Percentiles rank a stretch among this genome's conserved stretches.
These are phyloP conservation scores for Sebastes elongatus DNA, from an alignment of 2,797 vertebrate genomes.

Conservation along the genomic window DNA sequence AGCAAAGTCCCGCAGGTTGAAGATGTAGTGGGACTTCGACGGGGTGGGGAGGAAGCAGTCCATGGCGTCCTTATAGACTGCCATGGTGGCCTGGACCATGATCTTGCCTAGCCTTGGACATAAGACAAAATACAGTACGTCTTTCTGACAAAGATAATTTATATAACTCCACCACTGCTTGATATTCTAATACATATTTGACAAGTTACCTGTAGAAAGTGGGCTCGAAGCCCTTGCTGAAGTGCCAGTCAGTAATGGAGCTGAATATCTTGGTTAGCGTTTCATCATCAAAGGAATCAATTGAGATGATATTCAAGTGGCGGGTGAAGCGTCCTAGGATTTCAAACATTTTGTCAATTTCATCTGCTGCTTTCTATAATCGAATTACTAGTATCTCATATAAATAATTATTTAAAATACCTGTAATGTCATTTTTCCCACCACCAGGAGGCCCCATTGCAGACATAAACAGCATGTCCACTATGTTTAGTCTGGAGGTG, in stretches of 20 bases:
- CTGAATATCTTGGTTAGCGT: slow-evolving; percentile 90
- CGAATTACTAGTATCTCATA: neutral
- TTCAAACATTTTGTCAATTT: slow-evolving; percentile 22
- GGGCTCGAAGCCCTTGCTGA: slow-evolving; percentile 88
- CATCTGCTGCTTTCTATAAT: neutral
- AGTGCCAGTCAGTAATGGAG: slow-evolving; percentile 93
- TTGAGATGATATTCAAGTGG: slow-evolving; percentile 91
- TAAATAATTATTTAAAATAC: slow-evolving; percentile 64
- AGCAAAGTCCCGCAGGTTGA: slow-evolving; percentile 94
- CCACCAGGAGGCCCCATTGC: slow-evolving; percentile 97
- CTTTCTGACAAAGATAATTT: neutral
- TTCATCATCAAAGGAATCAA: slow-evolving; percentile 91
- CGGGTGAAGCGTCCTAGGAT: slow-evolving; percentile 90
- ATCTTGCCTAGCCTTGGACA: slow-evolving; percentile 86
- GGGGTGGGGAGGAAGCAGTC: slow-evolving; percentile 92
- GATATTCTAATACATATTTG: neutral
- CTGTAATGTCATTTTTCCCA: slow-evolving; percentile 93
- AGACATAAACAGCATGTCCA: slow-evolving; percentile 87
- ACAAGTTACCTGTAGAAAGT: slow-evolving; percentile 84
- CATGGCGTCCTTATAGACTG: slow-evolving; percentile 88
- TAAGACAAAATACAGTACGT: neutral
- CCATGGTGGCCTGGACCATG: slow-evolving; percentile 91
- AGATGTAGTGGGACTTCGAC: slow-evolving; percentile 96
- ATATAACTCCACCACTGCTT: neutral
- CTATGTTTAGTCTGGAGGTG: slow-evolving; percentile 84